A percentile compares a stretch with the other conserved stretches of the same genome.
Conservation (phyloP, 2,888 invertebrate genomes). For the Acholoe squamosa region DNA sequence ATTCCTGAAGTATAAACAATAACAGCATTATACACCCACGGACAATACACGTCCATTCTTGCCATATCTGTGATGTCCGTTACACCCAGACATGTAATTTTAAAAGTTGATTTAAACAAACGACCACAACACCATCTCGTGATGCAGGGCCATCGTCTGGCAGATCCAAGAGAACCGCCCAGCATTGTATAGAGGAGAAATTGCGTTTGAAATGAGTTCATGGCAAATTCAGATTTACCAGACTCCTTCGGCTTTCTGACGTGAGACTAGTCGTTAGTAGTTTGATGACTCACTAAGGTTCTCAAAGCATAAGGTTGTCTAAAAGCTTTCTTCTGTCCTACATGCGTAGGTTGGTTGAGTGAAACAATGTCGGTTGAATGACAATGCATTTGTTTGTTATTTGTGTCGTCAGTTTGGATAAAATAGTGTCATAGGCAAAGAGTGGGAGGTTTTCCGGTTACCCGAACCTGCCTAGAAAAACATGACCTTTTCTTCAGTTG, state of each 20-base stretch:
- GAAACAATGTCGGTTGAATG: neutral
- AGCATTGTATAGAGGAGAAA: neutral
- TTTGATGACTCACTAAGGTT: neutral
- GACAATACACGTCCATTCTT: no score
- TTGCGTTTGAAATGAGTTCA: neutral
- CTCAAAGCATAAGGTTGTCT: neutral
- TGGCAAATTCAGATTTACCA: conserved; percentile 19
- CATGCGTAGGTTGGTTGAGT: neutral
- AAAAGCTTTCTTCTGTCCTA: neutral
- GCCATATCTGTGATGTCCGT: no score
- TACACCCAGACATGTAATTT: no score
- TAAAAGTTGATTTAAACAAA: neutral
- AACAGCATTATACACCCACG: no score
- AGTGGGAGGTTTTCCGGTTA: no score
- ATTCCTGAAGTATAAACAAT: no score
- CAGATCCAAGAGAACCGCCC: neutral
- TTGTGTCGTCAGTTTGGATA: no score
- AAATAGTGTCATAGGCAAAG: no score
- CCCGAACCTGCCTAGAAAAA: no score
- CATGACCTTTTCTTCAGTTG: no score
- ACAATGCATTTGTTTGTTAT: conserved; percentile 1
- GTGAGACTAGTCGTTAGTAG: neutral
- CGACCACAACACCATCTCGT: neutral
- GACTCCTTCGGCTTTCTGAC: neutral
- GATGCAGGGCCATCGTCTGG: neutral